These are phyloP conservation scores for Aphodius sticticus DNA, from an alignment of 2,888 invertebrate genomes.

Conservation along the genomic window DNA sequence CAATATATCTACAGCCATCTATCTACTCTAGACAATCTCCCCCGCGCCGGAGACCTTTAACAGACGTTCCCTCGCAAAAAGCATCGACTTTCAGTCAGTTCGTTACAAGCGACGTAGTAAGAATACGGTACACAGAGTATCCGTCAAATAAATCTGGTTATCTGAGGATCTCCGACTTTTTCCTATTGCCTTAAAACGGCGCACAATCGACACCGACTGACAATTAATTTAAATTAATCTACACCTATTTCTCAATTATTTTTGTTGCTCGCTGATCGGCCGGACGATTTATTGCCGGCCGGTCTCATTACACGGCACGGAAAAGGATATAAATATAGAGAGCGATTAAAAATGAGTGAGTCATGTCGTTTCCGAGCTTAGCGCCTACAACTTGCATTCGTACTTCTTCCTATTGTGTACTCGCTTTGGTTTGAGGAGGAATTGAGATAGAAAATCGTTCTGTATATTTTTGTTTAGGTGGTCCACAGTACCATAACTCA, in stretches of 20 bases:
- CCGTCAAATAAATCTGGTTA: conserved; percentile 16
- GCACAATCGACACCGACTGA: conserved; percentile 23
- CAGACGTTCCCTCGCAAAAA: neutral
- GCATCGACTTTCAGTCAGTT: conserved; percentile 4
- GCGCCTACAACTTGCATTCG: neutral
- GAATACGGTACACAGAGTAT: neutral
- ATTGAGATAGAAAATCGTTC: neutral
- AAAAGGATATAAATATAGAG: neutral
- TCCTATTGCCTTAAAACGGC: conserved; percentile 23
- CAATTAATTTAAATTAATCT: conserved; percentile 36
- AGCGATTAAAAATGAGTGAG: neutral
- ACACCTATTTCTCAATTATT: conserved; percentile 36
- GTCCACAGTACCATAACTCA: neutral
- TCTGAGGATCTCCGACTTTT: conserved; percentile 21
- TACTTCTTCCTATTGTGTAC: neutral
- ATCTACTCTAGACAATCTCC: neutral
- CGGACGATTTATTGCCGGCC: neutral
- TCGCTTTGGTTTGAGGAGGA: neutral
- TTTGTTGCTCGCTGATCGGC: conserved; percentile 20
- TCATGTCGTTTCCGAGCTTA: neutral
- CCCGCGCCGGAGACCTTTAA: neutral
- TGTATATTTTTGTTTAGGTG: neutral
- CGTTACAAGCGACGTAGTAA: neutral
- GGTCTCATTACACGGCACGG: neutral
- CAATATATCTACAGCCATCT: neutral